phyloP scores from a whole-genome alignment of 2,888 invertebrate genomes.

The Dasypogon diadema region DNA sequence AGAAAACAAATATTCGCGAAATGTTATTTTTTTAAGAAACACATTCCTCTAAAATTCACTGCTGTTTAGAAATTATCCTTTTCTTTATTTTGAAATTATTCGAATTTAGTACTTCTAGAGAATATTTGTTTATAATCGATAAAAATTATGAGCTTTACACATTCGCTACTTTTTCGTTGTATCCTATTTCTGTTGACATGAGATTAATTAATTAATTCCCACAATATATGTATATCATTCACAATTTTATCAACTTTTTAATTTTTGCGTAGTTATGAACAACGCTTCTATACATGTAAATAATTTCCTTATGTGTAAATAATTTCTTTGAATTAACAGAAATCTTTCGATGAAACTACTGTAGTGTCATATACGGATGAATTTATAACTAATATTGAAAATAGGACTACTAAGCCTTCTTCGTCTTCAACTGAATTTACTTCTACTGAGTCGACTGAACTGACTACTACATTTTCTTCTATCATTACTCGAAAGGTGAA shows the following conservation, averaged over 20 bases:
- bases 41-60: too few relatives aligned
- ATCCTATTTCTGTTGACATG: background rate
- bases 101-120: too few relatives aligned
- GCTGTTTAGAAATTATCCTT: too few relatives aligned
- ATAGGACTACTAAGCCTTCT: conserved; percentile 39
- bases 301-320: conserved; percentile 27
- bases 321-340: conserved; percentile 50
- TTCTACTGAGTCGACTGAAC: conserved; percentile 52
- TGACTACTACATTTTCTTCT: conserved; percentile 52
- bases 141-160: background rate
- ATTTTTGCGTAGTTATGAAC: too few relatives aligned
- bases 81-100: too few relatives aligned
- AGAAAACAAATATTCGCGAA: too few relatives aligned
- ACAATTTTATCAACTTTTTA: too few relatives aligned
- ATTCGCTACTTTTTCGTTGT: background rate
- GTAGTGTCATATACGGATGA: conserved; percentile 41
- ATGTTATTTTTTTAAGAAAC: too few relatives aligned
- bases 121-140: too few relatives aligned
- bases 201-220: too few relatives aligned
- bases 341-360: conserved; percentile 43
- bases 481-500: conserved; percentile 55
- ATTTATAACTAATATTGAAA: conserved; percentile 35
- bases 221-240: too few relatives aligned
- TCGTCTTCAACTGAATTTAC: conserved; percentile 44
- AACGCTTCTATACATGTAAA: too few relatives aligned